Percentiles rank a stretch among this genome's conserved stretches.
Evolutionary conservation across 2,888 invertebrate species (phyloP).

Genomic region (Trissonchulus latispiculum): DNA sequence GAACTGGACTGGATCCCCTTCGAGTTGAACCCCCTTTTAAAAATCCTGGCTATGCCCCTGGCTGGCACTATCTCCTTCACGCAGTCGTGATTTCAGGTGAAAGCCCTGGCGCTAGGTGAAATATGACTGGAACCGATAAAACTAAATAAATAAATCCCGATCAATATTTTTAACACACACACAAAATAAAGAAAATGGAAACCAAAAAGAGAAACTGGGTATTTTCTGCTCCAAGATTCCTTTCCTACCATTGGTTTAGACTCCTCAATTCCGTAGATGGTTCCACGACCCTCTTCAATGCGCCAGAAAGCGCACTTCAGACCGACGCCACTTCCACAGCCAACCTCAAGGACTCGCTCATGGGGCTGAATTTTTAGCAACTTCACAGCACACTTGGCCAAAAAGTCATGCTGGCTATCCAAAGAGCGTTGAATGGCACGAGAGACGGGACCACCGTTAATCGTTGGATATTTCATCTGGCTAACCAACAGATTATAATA

Average conservation of each 20-base stretch:
- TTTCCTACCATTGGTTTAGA: neutral
- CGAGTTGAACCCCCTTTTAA: too few relatives aligned
- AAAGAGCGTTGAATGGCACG: neutral
- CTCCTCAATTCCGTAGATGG: conserved; percentile 36
- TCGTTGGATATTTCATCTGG: neutral
- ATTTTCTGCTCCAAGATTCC: too few relatives aligned
- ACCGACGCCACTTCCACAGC: conserved; percentile 38
- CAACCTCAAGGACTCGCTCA: conserved; percentile 37
- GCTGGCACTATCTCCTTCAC: too few relatives aligned
- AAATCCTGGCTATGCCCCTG: too few relatives aligned
- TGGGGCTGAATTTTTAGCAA: conserved; percentile 35
- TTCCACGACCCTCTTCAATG: conserved; percentile 35
- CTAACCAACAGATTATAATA: neutral
- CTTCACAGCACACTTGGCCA: conserved; percentile 33
- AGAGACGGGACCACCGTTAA: neutral
- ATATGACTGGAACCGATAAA: too few relatives aligned
- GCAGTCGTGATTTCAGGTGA: too few relatives aligned
- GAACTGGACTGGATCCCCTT: too few relatives aligned
- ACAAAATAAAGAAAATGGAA: too few relatives aligned
- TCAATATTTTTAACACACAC: too few relatives aligned
- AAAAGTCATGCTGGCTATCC: conserved; percentile 23
- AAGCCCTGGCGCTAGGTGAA: too few relatives aligned
- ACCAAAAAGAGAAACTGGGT: too few relatives aligned
- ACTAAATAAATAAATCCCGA: too few relatives aligned
- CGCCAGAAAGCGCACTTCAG: conserved; percentile 30